A percentile compares a stretch with the other conserved stretches of the same genome.
Evolutionary conservation across 2,113 vertebrate species (phyloP).

Genomic region (Proteles cristata): DNA sequence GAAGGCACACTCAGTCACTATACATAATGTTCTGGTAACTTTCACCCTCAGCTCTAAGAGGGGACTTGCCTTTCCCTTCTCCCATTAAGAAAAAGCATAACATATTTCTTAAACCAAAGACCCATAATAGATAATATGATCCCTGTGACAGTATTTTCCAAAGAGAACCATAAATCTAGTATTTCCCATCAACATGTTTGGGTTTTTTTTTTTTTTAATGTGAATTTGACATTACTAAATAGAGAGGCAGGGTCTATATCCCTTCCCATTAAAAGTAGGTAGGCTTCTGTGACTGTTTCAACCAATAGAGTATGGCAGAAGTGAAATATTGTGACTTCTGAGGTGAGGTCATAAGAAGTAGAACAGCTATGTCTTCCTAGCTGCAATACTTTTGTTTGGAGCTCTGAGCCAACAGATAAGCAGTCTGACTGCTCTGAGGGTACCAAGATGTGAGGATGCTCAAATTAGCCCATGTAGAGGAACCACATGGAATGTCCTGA

Average conservation of each 20-base stretch:
- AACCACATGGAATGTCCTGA: not conserved
- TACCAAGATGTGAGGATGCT: not conserved
- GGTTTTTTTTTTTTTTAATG: not conserved
- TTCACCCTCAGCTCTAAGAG: not conserved
- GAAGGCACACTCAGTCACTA: not conserved
- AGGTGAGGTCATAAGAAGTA: not conserved
- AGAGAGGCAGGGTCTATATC: not conserved
- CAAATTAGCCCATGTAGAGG: not conserved
- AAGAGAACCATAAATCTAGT: not conserved
- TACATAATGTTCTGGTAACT: not conserved
- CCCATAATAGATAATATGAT: not conserved
- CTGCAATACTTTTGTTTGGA: not conserved
- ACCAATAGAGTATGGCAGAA: not conserved
- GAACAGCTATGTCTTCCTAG: not conserved
- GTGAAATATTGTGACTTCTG: not conserved
- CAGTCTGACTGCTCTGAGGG: not conserved
- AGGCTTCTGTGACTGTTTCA: not conserved
- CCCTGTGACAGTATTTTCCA: not conserved
- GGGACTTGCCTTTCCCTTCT: not conserved
- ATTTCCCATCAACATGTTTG: not conserved
- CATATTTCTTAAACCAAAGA: not conserved
- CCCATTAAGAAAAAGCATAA: not conserved
- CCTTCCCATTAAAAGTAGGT: not conserved
- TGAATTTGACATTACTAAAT: not conserved
- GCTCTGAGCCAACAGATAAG: not conserved